Evolutionary conservation across 2,113 vertebrate genomes (phyloP).

Genomic region (Reinhardtius hippoglossoides): DNA sequence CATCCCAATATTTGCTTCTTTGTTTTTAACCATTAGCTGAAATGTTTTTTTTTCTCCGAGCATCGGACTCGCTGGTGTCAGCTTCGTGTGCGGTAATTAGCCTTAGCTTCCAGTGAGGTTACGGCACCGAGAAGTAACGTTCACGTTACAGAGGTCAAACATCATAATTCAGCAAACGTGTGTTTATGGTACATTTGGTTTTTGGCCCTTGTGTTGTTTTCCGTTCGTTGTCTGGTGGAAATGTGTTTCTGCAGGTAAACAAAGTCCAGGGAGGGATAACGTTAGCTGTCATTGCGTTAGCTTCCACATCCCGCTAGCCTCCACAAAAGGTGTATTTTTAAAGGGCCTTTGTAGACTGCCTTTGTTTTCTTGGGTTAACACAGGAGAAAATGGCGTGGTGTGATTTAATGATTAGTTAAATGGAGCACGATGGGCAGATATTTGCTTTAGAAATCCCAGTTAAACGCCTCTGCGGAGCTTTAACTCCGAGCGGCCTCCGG

Average conservation of each 20-base stretch:
- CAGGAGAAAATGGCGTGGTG: accelerated
- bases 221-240: too few species aligned
- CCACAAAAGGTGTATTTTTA: neutral
- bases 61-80: conserved; percentile 14
- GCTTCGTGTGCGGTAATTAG: conserved; percentile 44
- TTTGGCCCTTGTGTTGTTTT: too few species aligned
- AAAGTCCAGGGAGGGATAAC: neutral
- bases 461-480: conserved; percentile 48
- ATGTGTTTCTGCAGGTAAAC: neutral
- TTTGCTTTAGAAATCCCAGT: neutral
- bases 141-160: conserved; percentile 9
- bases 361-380: neutral
- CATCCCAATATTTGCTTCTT: neutral
- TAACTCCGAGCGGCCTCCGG: conserved; percentile 31
- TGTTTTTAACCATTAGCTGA: neutral
- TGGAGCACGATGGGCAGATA: neutral
- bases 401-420: neutral
- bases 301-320: neutral
- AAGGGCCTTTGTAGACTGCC: neutral
- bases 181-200: too few species aligned
- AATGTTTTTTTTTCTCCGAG: conserved; percentile 34
- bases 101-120: conserved; percentile 27
- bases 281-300: conserved; percentile 32
- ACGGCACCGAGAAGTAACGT: neutral
- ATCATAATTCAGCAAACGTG: neutral